phyloP scores from a whole-genome alignment of 2,113 vertebrate species.

The Ptilorrhoa leucosticta region DNA sequence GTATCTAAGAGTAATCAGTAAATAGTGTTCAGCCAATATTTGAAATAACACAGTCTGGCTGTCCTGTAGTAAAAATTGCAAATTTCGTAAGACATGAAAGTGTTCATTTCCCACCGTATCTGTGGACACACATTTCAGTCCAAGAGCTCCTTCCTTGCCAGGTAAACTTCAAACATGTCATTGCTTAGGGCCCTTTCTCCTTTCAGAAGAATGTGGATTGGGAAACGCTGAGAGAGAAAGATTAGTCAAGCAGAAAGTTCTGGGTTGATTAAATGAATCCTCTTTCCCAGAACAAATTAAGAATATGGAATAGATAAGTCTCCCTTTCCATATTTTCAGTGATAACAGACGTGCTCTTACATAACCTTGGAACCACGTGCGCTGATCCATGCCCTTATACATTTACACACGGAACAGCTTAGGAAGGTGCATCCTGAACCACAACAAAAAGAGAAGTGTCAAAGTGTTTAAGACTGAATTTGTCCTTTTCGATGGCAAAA shows the following conservation, averaged over 20 bases:
- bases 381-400: not conserved
- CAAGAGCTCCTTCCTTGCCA: conserved; percentile 46
- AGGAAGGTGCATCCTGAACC: not conserved
- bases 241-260: conserved; percentile 30
- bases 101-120: conserved; percentile 51
- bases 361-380: not conserved
- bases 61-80: not conserved
- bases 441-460: not conserved
- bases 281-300: conserved; percentile 6
- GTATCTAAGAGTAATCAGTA: conserved; percentile 34
- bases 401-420: not conserved
- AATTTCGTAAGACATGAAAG: conserved; percentile 27
- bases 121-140: conserved; percentile 2
- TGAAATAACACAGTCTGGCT: conserved; percentile 34
- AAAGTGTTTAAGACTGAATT: not conserved
- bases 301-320: not conserved
- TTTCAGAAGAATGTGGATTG: conserved; percentile 43
- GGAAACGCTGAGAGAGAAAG: conserved; percentile 10
- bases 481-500: not conserved
- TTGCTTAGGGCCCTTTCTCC: conserved; percentile 27
- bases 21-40: conserved; percentile 27
- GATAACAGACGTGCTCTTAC: not conserved
- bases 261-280: conserved; percentile 15
- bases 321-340: not conserved
- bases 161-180: conserved; percentile 40